phyloP scores from a whole-genome alignment of 2,797 vertebrate genomes.

The Cottoperca gobio region DNA sequence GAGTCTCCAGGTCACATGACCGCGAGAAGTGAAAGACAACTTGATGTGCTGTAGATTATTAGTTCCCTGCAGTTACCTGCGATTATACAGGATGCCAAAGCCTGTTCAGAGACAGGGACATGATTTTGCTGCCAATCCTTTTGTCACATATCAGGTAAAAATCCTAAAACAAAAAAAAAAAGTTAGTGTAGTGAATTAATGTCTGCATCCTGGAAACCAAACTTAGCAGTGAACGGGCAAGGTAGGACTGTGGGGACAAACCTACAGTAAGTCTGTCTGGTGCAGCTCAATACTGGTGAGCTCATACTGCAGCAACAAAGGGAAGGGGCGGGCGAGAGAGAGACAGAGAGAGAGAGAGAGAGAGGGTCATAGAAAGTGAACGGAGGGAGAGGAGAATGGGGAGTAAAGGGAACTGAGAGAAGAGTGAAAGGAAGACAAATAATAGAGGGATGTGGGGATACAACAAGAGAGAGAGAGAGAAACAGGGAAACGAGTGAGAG shows the following conservation, averaged over 20 bases:
- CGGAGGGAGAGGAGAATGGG: conserved; percentile 22
- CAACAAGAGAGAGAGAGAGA: too few species aligned
- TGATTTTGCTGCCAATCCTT: neutral
- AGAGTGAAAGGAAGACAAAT: conserved; percentile 29
- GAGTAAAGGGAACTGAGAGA: conserved; percentile 18
- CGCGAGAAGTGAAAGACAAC: conserved; percentile 8
- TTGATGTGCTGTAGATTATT: neutral
- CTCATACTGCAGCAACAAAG: conserved; percentile 75
- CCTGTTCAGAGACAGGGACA: neutral
- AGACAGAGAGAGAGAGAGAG: neutral
- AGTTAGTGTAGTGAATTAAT: neutral
- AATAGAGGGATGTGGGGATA: neutral
- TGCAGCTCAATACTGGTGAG: conserved; percentile 64
- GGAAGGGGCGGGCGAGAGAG: conserved; percentile 36
- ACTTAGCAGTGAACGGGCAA: conserved; percentile 29
- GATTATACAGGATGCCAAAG: neutral
- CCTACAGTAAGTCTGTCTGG: conserved; percentile 45
- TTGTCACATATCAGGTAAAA: neutral
- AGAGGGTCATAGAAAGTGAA: conserved; percentile 19
- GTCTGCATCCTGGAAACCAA: conserved; percentile 5
- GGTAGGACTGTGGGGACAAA: conserved; percentile 49
- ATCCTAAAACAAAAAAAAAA: neutral
- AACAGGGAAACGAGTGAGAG: conserved; percentile 11
- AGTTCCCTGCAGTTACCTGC: neutral
- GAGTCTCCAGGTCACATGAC: neutral